phyloP scores from a whole-genome alignment of 2,113 vertebrate species.

The Nematolebias whitei region DNA sequence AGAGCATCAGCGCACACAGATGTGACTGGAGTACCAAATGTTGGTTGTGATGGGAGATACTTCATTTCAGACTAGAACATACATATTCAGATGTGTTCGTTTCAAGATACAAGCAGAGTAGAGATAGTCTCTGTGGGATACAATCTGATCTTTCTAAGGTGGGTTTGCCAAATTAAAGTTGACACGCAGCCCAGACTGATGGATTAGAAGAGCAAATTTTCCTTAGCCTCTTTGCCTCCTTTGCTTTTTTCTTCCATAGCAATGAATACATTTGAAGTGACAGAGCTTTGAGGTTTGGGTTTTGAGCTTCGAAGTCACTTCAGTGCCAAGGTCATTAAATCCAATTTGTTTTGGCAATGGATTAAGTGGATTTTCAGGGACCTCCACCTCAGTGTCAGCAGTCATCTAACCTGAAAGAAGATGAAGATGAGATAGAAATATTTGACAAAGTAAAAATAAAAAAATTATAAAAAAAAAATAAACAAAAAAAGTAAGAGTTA shows the following conservation, averaged over 20 bases:
- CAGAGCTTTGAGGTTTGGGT: constrained; percentile 23
- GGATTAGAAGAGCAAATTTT: constrained; percentile 38
- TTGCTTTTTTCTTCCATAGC: constrained; percentile 24
- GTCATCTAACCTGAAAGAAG: neutral
- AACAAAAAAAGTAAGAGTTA: too few species aligned
- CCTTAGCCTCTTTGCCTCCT: constrained; percentile 15
- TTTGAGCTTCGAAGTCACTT: constrained; percentile 18
- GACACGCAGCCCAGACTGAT: constrained; percentile 46
- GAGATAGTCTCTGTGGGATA: neutral
- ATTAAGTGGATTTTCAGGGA: neutral
- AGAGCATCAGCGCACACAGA: constrained; percentile 23
- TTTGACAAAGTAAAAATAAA: neutral
- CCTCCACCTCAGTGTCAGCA: neutral
- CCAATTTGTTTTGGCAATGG: neutral
- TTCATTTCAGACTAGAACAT: constrained; percentile 32
- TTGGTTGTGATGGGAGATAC: constrained; percentile 13
- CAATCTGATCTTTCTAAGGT: constrained; percentile 22
- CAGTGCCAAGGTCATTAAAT: constrained; percentile 8
- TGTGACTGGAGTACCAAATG: constrained; percentile 36
- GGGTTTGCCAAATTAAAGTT: constrained; percentile 37
- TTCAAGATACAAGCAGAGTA: neutral
- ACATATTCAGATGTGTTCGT: constrained; percentile 13
- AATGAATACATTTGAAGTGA: constrained; percentile 31
- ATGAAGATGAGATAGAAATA: neutral
- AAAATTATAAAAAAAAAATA: too few species aligned